Percentiles rank a stretch among this genome's conserved stretches.
Conservation (phyloP, 2,888 invertebrate genomes). For the Cordilura impudica region DNA sequence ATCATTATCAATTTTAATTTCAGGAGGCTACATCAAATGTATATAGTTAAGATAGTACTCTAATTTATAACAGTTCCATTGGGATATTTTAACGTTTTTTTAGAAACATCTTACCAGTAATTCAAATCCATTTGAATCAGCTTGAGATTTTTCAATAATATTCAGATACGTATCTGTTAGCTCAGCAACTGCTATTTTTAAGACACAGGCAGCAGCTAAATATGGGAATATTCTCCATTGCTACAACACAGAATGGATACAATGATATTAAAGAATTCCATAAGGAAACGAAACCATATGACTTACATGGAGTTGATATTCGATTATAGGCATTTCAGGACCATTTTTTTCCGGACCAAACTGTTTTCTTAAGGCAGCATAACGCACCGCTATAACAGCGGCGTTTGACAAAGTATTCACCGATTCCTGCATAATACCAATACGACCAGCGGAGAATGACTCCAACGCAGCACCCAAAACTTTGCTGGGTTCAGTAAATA, state of each 20-base stretch:
- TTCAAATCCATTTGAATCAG: slow-evolving; percentile 77
- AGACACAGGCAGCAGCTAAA: slow-evolving; percentile 82
- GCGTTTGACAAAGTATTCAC: slow-evolving; percentile 81
- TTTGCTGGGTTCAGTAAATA: slow-evolving; percentile 92
- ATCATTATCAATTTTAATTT: too few relatives aligned
- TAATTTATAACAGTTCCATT: too few relatives aligned
- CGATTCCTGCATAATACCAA: slow-evolving; percentile 83
- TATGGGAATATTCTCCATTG: slow-evolving; percentile 86
- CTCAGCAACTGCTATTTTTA: slow-evolving; percentile 82
- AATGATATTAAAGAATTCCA: too few relatives aligned
- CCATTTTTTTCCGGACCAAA: slow-evolving; percentile 83
- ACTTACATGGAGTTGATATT: slow-evolving; percentile 87
- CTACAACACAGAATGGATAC: slow-evolving; percentile 76
- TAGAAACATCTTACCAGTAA: slow-evolving; percentile 70
- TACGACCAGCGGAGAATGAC: slow-evolving; percentile 90
- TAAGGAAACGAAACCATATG: too few relatives aligned
- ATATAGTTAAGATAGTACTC: too few relatives aligned
- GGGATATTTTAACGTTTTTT: too few relatives aligned
- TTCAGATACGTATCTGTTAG: slow-evolving; percentile 83
- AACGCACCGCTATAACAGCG: slow-evolving; percentile 86
- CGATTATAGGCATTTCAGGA: slow-evolving; percentile 86
- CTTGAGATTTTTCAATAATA: slow-evolving; percentile 83
- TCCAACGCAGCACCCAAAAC: slow-evolving; percentile 92
- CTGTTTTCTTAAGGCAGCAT: slow-evolving; percentile 87
- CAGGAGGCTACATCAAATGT: too few relatives aligned